Conservation (phyloP, 2,797 vertebrate species). For the Bufotes viridis region DNA sequence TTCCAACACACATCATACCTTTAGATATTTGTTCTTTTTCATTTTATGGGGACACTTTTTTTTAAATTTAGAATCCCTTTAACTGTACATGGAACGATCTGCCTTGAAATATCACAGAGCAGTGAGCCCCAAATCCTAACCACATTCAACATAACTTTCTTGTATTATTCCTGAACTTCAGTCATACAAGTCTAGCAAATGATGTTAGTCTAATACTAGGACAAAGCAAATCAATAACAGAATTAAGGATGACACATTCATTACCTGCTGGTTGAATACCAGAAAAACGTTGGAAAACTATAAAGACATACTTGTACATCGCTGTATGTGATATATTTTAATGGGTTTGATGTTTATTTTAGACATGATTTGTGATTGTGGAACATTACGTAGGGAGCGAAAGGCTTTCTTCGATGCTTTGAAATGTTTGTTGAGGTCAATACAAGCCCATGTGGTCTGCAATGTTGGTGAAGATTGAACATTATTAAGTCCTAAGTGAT, state of each 20-base stretch:
- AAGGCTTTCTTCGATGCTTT: conserved; percentile 32
- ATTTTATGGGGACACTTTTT: no score
- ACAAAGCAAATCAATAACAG: conserved; percentile 39
- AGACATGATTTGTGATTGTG: conserved; percentile 42
- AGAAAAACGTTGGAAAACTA: conserved; percentile 21
- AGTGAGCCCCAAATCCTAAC: neutral
- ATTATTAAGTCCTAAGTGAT: conserved; percentile 40
- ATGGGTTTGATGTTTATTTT: conserved; percentile 50
- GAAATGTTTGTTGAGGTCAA: conserved; percentile 40
- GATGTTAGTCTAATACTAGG: conserved; percentile 3
- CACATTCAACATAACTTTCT: neutral
- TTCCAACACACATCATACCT: no score
- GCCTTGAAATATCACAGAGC: neutral
- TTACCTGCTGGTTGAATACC: conserved; percentile 15
- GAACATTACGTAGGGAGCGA: neutral
- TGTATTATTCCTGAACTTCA: neutral
- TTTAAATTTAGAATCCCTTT: no score
- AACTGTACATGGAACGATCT: neutral
- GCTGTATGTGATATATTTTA: conserved; percentile 54
- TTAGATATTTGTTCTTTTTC: no score
- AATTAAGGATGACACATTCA: conserved; percentile 19
- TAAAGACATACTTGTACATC: conserved; percentile 35
- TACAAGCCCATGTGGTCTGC: conserved; percentile 28
- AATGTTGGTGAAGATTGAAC: conserved; percentile 14
- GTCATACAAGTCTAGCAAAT: conserved; percentile 7